Evolutionary conservation across 2,888 invertebrate genomes (phyloP), one percentile per base, ranked within the genome.

Genomic region (Lithophane ornitopus): DNA sequence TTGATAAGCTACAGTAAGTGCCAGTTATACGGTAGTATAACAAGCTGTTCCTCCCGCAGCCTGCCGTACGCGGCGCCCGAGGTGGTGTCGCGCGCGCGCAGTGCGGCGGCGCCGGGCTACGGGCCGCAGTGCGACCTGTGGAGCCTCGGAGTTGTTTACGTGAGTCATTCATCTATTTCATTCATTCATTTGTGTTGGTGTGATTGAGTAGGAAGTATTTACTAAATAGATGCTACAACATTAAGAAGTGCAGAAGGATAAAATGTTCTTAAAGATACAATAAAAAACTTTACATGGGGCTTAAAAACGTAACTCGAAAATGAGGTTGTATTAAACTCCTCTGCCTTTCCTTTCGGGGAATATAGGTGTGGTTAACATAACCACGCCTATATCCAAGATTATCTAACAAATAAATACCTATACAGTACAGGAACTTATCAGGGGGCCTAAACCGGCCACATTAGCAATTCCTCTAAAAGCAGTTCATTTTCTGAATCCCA

Each of bases 41-140:
- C 0, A 9, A 11, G 0, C 22, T 0, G 54, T 0, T 19, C 0
- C 0, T 1, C 2, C 14, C 0, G 0, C 89, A 96, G 96, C 74
- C 94, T 99, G 65, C 98, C 98, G 89, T 99, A 99, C 95, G 99
- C 99, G 0, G 99, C 99, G 0, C 99, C 99, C 0, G 99, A 99
- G 93, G 98, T 99, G 19, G 97, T 99, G 63, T 92, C 94, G 0
- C 93, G 97, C 93, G 91, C 94, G 76, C 90, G 94, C 41, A 84
- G 90, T 81, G 88, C 95, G 39, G 86, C 91, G 34, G 92, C 93
- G 58, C 94, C 95, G 9, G 98, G 98, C 49, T 99, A 99, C 95
- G 98, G 99, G 84, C 98, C 99, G 92, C 98, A 98, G 90, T 99
- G 99, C 96, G 99, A 99, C 96, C 96, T 99, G 78, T 99, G 99